Conservation (phyloP, 2,888 invertebrate species). For the Drosophila nigritarsus region DNA sequence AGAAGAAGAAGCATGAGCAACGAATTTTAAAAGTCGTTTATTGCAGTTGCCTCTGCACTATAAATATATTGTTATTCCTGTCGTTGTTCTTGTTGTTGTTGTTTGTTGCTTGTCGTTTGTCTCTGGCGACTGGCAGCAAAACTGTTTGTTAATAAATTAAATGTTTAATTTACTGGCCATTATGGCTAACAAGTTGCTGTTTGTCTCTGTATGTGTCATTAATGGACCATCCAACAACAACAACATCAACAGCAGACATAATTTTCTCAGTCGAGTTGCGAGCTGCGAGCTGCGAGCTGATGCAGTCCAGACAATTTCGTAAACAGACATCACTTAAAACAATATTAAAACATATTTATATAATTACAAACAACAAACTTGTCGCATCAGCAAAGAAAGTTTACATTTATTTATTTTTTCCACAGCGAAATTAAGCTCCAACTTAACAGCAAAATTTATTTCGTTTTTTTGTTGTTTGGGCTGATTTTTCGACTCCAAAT, state of each 20-base stretch:
- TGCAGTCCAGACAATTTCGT: constrained; percentile 6
- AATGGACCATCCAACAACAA: constrained; percentile 18
- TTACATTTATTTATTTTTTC: not conserved
- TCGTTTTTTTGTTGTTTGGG: not conserved
- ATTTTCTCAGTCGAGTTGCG: constrained; percentile 18
- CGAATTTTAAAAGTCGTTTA: constrained; percentile 40
- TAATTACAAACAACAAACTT: constrained; percentile 17
- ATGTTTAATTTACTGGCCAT: constrained; percentile 77
- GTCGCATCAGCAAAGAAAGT: constrained; percentile 8
- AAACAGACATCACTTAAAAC: constrained; percentile 18
- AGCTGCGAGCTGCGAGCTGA: not conserved
- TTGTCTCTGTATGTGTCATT: constrained; percentile 35
- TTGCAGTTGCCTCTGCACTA: constrained; percentile 43
- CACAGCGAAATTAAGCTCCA: not conserved
- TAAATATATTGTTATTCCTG: constrained; percentile 23
- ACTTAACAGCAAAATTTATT: not conserved
- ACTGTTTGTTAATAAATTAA: constrained; percentile 79
- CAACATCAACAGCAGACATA: not conserved
- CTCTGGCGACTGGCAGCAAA: constrained; percentile 52
- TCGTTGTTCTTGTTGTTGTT: constrained; percentile 22
- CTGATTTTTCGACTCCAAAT: not conserved
- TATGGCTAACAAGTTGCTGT: constrained; percentile 65
- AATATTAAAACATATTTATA: constrained; percentile 28
- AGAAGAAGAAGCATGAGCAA: constrained; percentile 28
- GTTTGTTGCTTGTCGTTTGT: constrained; percentile 22